These are phyloP conservation scores for Epinephelus lanceolatus DNA, from an alignment of 2,113 vertebrate species.

Conservation along the genomic window DNA sequence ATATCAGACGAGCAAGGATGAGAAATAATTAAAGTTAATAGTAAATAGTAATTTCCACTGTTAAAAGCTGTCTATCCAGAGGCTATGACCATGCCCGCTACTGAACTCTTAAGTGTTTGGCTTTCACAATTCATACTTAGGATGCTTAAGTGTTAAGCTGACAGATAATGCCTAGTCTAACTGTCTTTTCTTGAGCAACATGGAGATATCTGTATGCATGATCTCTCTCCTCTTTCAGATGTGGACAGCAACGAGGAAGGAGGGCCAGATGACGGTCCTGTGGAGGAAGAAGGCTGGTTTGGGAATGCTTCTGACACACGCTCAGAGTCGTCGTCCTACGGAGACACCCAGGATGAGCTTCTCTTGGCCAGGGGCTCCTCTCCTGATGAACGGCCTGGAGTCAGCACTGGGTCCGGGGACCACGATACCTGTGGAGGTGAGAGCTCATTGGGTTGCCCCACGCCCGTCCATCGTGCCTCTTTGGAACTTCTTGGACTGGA, in stretches of 20 bases:
- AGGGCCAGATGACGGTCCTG: constrained; percentile 89
- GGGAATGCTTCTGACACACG: constrained; percentile 96
- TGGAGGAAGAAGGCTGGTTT: constrained; percentile 96
- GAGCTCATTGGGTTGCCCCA: constrained; percentile 93
- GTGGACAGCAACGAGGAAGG: constrained; percentile 93
- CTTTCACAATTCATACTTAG: constrained; percentile 3
- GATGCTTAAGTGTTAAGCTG: constrained; percentile 1
- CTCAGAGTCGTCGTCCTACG: constrained; percentile 96
- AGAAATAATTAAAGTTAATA: constrained; percentile 23
- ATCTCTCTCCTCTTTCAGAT: constrained; percentile 86
- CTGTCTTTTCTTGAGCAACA: not conserved
- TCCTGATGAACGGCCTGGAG: constrained; percentile 84
- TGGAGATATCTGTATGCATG: not conserved
- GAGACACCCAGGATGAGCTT: constrained; percentile 95
- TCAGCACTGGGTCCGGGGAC: constrained; percentile 81
- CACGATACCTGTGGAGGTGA: constrained; percentile 92
- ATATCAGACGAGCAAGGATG: constrained; percentile 11
- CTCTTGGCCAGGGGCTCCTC: constrained; percentile 84
- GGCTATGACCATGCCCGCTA: not conserved
- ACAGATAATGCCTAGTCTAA: not conserved
- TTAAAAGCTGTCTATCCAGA: constrained; percentile 14
- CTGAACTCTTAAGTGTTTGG: constrained; percentile 19
- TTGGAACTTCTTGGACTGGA: constrained; percentile 91
- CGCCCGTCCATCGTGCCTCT: constrained; percentile 91
- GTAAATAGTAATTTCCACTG: constrained; percentile 16